phyloP scores from a whole-genome alignment of 2,888 invertebrate species.

The Poecilobothrus nobilitatus region DNA sequence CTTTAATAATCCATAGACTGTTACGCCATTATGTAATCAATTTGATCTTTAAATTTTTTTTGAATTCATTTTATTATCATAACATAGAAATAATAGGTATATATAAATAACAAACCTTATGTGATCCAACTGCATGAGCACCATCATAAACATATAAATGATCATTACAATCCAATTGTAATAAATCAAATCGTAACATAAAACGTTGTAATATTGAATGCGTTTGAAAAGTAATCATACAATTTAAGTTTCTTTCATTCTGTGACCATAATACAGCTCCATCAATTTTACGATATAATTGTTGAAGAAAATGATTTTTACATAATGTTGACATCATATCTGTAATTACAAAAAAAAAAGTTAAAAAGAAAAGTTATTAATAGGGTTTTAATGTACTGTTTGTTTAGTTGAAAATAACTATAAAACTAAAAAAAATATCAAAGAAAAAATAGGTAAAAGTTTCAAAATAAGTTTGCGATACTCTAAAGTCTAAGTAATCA shows the following conservation, averaged over 20 bases:
- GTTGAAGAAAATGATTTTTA: slow-evolving; percentile 81
- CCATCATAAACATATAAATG: slow-evolving; percentile 89
- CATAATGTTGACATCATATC: slow-evolving; percentile 85
- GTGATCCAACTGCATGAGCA: slow-evolving; percentile 77
- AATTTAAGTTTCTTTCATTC: slow-evolving; percentile 84
- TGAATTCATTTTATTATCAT: too few relatives aligned
- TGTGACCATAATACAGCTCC: slow-evolving; percentile 84
- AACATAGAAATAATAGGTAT: too few relatives aligned
- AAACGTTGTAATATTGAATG: slow-evolving; percentile 89
- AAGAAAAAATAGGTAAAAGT: too few relatives aligned
- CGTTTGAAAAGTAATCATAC: slow-evolving; percentile 89
- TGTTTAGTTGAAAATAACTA: too few relatives aligned
- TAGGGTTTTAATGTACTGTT: background rate
- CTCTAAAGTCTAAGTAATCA: too few relatives aligned
- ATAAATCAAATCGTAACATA: slow-evolving; percentile 86
- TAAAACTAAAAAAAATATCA: too few relatives aligned
- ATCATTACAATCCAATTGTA: slow-evolving; percentile 89
- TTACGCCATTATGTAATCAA: too few relatives aligned
- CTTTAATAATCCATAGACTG: too few relatives aligned
- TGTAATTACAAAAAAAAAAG: slow-evolving; percentile 44
- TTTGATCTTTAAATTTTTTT: too few relatives aligned
- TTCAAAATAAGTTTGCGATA: too few relatives aligned
- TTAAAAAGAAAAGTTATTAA: background rate
- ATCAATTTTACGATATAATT: slow-evolving; percentile 82
- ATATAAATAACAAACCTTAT: slow-evolving; percentile 63